Evolutionary conservation across 1,140 invertebrate genomes (phyloP), one percentile per base, ranked within the genome.

Genomic region (Propsilocerus akamusi): DNA sequence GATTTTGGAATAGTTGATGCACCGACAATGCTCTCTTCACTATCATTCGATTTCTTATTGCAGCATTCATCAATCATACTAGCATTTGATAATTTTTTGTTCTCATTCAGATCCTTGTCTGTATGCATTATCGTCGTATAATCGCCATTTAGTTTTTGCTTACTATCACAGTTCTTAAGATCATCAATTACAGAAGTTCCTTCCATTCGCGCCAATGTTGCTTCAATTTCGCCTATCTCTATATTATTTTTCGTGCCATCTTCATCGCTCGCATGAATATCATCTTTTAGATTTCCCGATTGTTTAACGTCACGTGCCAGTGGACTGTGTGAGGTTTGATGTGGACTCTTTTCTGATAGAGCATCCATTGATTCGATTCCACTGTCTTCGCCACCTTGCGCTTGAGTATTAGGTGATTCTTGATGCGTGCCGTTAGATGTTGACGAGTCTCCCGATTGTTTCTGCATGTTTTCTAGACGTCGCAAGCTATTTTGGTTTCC

Each of bases 331-430:
- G 72, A 72, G 25, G 75, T 80, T 61, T 91, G 86, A 62, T 90
- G 88, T 3, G 87, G 88, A 54, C 85, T 89, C 61, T 93, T 93
- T 59, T 93, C 88, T 22, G 86, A 90, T 4, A 91, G 63, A 2
- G 88, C 87, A 60, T 93, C 88, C 87, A 91, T 90, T 5, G 86
- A 90, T 61, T 93, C 88, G 17, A 93, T 91, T 2, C 88, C 87
- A 32, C 86, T 90, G 66, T 92, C 88, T 63, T 93, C 88, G 20
- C 86, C 86, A 41, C 14, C 22, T 52, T 77, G 75, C 22, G 69
- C 70, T 49, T 69, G 66, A 47, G 71, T 72, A 50, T 66, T 68
- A 12, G 73, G 72, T 47, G 75, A 68, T 53, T 72, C 59, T 26
- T 62, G 53, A 58, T 53, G 22, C 50, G 49, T 10, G 11, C n/a